Evolutionary conservation across 2,113 vertebrate genomes (phyloP).

Genomic region (Nesoenas mayeri): DNA sequence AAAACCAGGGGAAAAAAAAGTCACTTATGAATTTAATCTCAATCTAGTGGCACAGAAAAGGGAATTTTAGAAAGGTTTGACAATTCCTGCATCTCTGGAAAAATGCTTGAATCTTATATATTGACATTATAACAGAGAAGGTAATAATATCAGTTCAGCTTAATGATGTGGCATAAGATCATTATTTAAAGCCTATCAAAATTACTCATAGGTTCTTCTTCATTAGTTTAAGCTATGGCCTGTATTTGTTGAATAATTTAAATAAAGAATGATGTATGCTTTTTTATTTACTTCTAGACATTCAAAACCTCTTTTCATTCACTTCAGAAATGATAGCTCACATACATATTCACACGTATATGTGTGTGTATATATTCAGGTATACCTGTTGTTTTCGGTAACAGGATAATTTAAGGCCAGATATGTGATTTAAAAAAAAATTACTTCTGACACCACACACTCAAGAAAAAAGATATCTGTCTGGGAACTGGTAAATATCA

Average conservation of each 20-base stretch:
- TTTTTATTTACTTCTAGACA: slow-evolving; percentile 18
- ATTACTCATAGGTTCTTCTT: not conserved
- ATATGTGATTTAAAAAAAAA: not conserved
- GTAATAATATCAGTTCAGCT: not conserved
- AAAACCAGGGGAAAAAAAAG: not conserved
- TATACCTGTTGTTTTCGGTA: not conserved
- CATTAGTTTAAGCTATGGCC: not conserved
- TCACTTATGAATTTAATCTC: not conserved
- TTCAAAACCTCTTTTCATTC: not conserved
- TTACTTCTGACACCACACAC: not conserved
- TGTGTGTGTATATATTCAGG: not conserved
- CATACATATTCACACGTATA: not conserved
- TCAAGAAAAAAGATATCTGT: slow-evolving; percentile 61
- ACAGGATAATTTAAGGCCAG: slow-evolving; percentile 44
- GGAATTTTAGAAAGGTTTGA: not conserved
- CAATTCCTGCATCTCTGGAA: not conserved
- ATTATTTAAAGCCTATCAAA: slow-evolving; percentile 40
- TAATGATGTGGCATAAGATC: slow-evolving; percentile 9
- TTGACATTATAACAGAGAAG: not conserved
- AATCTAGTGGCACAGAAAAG: not conserved
- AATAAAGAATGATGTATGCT: not conserved
- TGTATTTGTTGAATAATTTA: not conserved
- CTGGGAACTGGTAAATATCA: slow-evolving; percentile 23
- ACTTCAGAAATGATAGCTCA: not conserved
- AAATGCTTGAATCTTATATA: slow-evolving; percentile 24